Evolutionary conservation across 2,888 invertebrate genomes (phyloP).

Genomic region (Protodeltote pygarga): DNA sequence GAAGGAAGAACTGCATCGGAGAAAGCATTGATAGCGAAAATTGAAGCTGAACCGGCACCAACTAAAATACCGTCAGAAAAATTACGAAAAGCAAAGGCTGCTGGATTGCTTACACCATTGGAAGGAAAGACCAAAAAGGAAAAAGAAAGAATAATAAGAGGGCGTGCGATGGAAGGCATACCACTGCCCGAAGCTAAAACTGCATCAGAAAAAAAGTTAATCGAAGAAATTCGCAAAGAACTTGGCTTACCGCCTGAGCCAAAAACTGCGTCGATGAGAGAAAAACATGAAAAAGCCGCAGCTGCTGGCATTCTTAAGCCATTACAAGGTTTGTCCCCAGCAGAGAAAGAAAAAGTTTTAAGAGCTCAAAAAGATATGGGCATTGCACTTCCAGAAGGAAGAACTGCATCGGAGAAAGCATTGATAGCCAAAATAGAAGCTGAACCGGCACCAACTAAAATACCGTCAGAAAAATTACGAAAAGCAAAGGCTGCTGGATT

Average conservation of each 20-base stretch:
- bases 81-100: too few species aligned
- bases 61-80: constrained; percentile 7
- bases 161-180: constrained; percentile 8
- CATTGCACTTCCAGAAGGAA: constrained; percentile 11
- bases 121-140: constrained; percentile 30
- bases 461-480: constrained; percentile 12
- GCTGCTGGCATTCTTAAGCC: constrained; percentile 43
- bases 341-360: constrained; percentile 42
- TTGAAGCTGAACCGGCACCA: constrained; percentile 11
- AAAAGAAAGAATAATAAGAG: constrained; percentile 43
- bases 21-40: constrained; percentile 31
- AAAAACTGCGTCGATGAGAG: constrained; percentile 40
- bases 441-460: not conserved
- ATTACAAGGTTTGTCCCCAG: constrained; percentile 37
- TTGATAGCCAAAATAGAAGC: constrained; percentile 3
- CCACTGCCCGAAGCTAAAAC: constrained; percentile 19
- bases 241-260: constrained; percentile 54
- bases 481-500: constrained; percentile 11
- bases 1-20: constrained; percentile 41
- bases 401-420: constrained; percentile 7
- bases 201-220: constrained; percentile 39
- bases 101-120: too few species aligned
- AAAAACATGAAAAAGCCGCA: constrained; percentile 41
- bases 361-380: constrained; percentile 32
- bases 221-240: constrained; percentile 49